Percentiles rank a stretch among this genome's conserved stretches.
Evolutionary conservation across 2,888 invertebrate species (phyloP).

Genomic region (Diarsia brunnea): DNA sequence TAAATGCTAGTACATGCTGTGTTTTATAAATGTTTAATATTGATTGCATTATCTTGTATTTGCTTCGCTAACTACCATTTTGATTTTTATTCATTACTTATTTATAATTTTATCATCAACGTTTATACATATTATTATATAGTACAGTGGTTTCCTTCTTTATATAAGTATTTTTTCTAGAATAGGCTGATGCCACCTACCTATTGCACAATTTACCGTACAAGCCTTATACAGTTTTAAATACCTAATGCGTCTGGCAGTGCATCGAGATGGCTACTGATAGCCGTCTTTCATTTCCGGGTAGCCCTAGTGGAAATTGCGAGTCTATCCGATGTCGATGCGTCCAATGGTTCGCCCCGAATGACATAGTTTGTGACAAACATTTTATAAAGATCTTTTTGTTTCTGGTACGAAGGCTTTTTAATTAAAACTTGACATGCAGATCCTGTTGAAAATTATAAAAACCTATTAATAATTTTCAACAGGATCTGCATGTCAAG

Average conservation of each 20-base stretch:
- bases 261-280: conserved; percentile 75
- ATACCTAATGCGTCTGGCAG: conserved; percentile 65
- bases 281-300: conserved; percentile 84
- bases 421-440: neutral
- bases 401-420: neutral
- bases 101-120: no score
- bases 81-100: no score
- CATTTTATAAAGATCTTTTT: conserved; percentile 24
- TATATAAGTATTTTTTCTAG: neutral
- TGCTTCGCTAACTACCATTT: no score
- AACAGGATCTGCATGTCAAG: no score
- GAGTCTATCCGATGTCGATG: conserved; percentile 72
- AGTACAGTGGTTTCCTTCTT: neutral
- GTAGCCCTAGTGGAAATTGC: conserved; percentile 85
- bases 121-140: no score
- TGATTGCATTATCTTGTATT: no score
- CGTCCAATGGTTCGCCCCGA: conserved; percentile 62
- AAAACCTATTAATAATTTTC: no score
- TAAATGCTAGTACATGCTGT: no score
- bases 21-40: no score
- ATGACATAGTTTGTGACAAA: conserved; percentile 54
- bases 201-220: conserved; percentile 4
- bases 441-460: neutral
- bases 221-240: conserved; percentile 12
- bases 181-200: no score